Conservation (phyloP, 2,888 invertebrate genomes). For the Corythucha ciliata region DNA sequence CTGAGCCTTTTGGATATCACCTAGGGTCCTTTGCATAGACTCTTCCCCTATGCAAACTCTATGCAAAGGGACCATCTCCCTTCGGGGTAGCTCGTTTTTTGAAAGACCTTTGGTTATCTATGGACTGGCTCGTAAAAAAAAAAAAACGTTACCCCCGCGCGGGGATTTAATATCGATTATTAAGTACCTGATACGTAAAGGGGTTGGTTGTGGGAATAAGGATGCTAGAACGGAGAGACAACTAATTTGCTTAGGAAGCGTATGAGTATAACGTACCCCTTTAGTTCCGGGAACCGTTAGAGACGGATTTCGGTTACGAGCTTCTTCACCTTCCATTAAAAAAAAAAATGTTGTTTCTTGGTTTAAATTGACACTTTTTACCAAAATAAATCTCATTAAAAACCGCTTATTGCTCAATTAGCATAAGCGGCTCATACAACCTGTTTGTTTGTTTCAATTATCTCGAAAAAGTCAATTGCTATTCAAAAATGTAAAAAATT, state of each 20-base stretch:
- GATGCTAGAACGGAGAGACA: not conserved
- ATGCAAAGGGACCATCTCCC: slow-evolving; percentile 30
- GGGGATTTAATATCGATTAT: slow-evolving; percentile 33
- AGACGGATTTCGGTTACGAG: too few relatives aligned
- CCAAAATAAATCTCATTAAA: too few relatives aligned
- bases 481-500: not conserved
- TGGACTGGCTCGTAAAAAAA: slow-evolving; percentile 21
- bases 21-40: slow-evolving; percentile 26
- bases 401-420: too few relatives aligned
- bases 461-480: not conserved
- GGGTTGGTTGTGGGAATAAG: slow-evolving; percentile 29
- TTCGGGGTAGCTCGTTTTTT: slow-evolving; percentile 24
- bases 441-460: not conserved
- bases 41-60: slow-evolving; percentile 31
- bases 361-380: too few relatives aligned
- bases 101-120: slow-evolving; percentile 16
- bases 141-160: slow-evolving; percentile 28
- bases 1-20: slow-evolving; percentile 18
- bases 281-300: slow-evolving; percentile 12
- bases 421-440: too few relatives aligned
- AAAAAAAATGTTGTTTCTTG: too few relatives aligned
- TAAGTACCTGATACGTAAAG: slow-evolving; percentile 30
- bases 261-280: not conserved
- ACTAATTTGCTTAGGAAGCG: slow-evolving; percentile 16
- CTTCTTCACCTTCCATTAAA: too few relatives aligned